These are phyloP conservation scores for Sebastes hubbsi DNA, from an alignment of 2,797 vertebrate genomes.

Conservation along the genomic window DNA sequence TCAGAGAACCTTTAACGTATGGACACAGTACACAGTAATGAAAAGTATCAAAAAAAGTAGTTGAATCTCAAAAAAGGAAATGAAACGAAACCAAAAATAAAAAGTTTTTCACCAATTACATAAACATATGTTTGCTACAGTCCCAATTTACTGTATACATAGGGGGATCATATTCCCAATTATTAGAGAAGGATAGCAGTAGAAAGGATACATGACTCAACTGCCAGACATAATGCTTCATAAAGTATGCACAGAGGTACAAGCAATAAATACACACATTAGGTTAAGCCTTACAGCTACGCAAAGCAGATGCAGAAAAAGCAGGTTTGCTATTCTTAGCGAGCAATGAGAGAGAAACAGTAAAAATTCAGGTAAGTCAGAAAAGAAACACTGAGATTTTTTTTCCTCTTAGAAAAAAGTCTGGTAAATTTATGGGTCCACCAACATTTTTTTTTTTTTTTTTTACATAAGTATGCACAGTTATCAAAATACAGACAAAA, in stretches of 20 bases:
- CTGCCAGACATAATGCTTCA: constrained; percentile 99
- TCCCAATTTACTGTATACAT: constrained; percentile 99
- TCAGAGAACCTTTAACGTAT: constrained; percentile 98
- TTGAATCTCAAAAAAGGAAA: constrained; percentile 93
- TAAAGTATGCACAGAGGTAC: constrained; percentile 99
- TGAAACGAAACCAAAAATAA: constrained; percentile 88
- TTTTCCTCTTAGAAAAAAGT: constrained; percentile 93
- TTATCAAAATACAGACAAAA: constrained; percentile 99
- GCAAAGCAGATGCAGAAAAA: constrained; percentile 99
- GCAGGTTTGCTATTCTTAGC: constrained; percentile 99
- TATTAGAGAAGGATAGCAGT: constrained; percentile 95
- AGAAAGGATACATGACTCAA: constrained; percentile 99
- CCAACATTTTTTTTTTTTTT: constrained; percentile 93
- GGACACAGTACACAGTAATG: constrained; percentile 99
- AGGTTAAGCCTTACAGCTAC: constrained; percentile 99
- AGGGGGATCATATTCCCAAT: constrained; percentile 95
- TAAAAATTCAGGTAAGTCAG: constrained; percentile 99
- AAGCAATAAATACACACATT: constrained; percentile 99
- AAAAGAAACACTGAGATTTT: constrained; percentile 99
- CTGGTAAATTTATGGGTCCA: constrained; percentile 99
- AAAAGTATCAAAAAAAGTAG: constrained; percentile 97
- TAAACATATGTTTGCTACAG: constrained; percentile 99
- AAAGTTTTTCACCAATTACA: constrained; percentile 99
- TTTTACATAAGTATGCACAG: constrained; percentile 99
- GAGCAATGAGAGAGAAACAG: constrained; percentile 99